Evolutionary conservation across 2,888 invertebrate genomes (phyloP).

Genomic region (Pycnomerus fuliginosus): DNA sequence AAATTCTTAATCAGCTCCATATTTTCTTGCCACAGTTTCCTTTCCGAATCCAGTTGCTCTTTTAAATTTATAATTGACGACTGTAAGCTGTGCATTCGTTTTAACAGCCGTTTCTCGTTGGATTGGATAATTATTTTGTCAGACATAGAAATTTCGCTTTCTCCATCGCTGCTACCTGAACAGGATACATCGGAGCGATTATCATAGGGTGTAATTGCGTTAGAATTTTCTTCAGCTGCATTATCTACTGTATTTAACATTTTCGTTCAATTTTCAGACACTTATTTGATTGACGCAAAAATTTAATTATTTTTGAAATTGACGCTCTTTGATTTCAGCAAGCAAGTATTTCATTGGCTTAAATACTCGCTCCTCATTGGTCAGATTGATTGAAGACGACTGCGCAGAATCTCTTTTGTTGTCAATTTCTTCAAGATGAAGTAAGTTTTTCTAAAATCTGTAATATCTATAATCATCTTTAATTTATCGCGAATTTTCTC

Average conservation of each 20-base stretch:
- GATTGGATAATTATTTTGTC: conserved; percentile 14
- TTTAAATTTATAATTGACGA: conserved; percentile 40
- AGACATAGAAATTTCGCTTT: conserved; percentile 13
- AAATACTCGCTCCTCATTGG: too few species aligned
- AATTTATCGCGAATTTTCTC: conserved; percentile 13
- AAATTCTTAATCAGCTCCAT: conserved; percentile 45
- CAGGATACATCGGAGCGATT: too few species aligned
- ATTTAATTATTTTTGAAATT: neutral
- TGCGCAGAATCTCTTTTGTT: conserved; percentile 13
- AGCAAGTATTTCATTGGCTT: too few species aligned
- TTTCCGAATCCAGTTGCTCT: conserved; percentile 41
- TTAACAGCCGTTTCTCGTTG: conserved; percentile 31
- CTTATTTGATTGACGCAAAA: neutral
- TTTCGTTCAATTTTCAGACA: neutral
- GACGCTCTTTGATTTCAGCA: too few species aligned
- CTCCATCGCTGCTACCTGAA: conserved; percentile 1
- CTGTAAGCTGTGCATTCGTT: conserved; percentile 40
- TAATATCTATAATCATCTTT: conserved; percentile 30
- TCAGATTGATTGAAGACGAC: too few species aligned
- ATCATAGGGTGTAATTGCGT: too few species aligned
- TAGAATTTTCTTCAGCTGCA: neutral
- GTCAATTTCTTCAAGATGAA: conserved; percentile 39
- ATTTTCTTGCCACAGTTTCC: conserved; percentile 46
- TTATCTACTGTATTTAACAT: neutral
- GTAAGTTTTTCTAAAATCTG: conserved; percentile 38